Conservation (phyloP, 2,797 vertebrate species). For the Rhinatrema bivittatum region DNA sequence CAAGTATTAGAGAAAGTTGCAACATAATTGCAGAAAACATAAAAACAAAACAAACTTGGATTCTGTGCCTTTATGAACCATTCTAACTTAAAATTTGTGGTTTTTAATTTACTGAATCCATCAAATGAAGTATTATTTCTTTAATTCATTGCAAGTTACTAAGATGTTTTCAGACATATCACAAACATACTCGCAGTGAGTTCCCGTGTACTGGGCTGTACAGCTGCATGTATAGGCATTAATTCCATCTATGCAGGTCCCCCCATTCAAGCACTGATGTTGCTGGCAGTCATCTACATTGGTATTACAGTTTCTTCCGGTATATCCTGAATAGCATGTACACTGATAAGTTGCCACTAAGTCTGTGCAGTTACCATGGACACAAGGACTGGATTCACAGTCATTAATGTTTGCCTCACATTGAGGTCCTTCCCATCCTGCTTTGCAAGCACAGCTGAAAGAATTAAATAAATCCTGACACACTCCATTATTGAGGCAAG, state of each 20-base stretch:
- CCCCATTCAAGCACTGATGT: slow-evolving; percentile 69
- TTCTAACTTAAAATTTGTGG: too few species aligned
- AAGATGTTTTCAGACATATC: too few species aligned
- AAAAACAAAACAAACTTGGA: too few species aligned
- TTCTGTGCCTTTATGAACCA: too few species aligned
- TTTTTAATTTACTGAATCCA: too few species aligned
- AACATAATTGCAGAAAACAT: too few species aligned
- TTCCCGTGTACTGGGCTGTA: slow-evolving; percentile 54
- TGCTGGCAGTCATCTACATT: slow-evolving; percentile 73
- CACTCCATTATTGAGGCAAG: slow-evolving; percentile 68
- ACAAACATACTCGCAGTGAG: slow-evolving; percentile 76
- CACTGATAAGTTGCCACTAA: slow-evolving; percentile 72
- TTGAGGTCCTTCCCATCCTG: slow-evolving; percentile 70
- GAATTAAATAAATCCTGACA: slow-evolving; percentile 81
- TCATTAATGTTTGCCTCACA: slow-evolving; percentile 71
- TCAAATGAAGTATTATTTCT: too few species aligned
- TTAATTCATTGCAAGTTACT: too few species aligned
- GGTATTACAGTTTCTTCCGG: slow-evolving; percentile 67
- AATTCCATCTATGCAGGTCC: slow-evolving; percentile 50
- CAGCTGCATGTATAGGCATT: slow-evolving; percentile 69
- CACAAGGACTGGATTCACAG: slow-evolving; percentile 68
- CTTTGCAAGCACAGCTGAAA: slow-evolving; percentile 67
- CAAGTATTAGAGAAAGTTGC: too few species aligned
- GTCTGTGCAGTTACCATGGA: slow-evolving; percentile 66
- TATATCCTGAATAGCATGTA: slow-evolving; percentile 72